Evolutionary conservation across 2,113 vertebrate genomes (phyloP).

Genomic region (Nerophis lumbriciformis): DNA sequence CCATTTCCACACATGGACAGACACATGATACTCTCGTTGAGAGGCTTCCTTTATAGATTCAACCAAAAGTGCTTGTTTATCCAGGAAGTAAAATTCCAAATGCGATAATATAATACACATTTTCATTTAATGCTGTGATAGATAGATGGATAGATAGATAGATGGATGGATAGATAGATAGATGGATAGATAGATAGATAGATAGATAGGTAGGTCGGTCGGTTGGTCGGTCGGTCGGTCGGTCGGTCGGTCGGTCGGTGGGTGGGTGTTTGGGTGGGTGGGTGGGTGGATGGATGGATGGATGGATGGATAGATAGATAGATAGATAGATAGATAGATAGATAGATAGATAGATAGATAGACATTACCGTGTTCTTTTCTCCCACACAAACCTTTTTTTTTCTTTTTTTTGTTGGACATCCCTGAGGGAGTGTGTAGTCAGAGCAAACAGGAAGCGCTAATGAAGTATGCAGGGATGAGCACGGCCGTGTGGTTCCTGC

Average conservation of each 20-base stretch:
- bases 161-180: not conserved
- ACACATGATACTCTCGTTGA: slow-evolving; percentile 19
- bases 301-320: not conserved
- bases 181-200: not conserved
- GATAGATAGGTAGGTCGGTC: not conserved
- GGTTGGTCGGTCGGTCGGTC: too few relatives aligned
- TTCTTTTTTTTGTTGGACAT: slow-evolving; percentile 22
- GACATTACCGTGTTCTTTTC: slow-evolving; percentile 1
- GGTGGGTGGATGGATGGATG: not conserved
- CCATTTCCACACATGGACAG: slow-evolving; percentile 36
- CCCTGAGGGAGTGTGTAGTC: slow-evolving; percentile 30
- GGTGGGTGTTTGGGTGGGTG: too few relatives aligned
- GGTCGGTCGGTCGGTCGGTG: too few relatives aligned
- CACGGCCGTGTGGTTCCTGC: slow-evolving; percentile 54
- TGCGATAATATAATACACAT: slow-evolving; percentile 7
- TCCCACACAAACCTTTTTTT: slow-evolving; percentile 22
- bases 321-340: not conserved
- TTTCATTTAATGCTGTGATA: not conserved
- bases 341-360: not conserved
- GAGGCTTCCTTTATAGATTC: slow-evolving; percentile 28
- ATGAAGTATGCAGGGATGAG: slow-evolving; percentile 68
- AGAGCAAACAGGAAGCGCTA: slow-evolving; percentile 54
- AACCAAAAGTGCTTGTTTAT: slow-evolving; percentile 27
- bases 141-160: not conserved
- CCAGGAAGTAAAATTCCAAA: slow-evolving; percentile 14